Conservation (phyloP, 2,113 vertebrate genomes). For the Catharus bicknelli region DNA sequence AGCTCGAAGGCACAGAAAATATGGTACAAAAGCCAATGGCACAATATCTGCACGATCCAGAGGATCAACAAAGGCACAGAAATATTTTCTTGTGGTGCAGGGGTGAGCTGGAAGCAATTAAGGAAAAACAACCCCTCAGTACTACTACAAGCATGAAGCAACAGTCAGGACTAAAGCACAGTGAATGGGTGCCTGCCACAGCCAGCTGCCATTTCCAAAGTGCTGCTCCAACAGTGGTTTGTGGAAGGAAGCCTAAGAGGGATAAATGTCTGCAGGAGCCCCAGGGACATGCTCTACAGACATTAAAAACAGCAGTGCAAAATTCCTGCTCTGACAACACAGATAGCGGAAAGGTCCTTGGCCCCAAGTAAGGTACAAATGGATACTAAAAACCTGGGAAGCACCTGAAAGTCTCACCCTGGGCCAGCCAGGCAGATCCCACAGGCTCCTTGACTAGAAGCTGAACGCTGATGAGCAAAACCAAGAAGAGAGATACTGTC, state of each 20-base stretch:
- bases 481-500: background rate
- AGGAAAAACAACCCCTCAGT: background rate
- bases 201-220: constrained; percentile 8
- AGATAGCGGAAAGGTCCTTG: background rate
- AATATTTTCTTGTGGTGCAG: constrained; percentile 4
- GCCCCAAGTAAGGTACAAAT: background rate
- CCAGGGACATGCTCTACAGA: background rate
- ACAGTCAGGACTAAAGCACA: background rate
- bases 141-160: background rate
- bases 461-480: background rate
- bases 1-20: constrained; percentile 1
- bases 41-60: constrained; percentile 5
- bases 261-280: constrained; percentile 19
- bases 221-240: background rate
- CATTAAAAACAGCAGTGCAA: background rate
- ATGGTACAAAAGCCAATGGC: background rate
- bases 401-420: background rate
- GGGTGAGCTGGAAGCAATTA: constrained; percentile 28
- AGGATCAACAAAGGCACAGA: constrained; percentile 20
- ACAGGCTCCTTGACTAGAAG: background rate
- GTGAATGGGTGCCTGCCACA: background rate
- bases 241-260: constrained; percentile 15
- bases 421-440: background rate
- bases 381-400: background rate
- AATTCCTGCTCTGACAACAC: background rate